Base-by-base conservation (phyloP, 1,140 invertebrate species). In the Diachasma alloeum region DNA sequence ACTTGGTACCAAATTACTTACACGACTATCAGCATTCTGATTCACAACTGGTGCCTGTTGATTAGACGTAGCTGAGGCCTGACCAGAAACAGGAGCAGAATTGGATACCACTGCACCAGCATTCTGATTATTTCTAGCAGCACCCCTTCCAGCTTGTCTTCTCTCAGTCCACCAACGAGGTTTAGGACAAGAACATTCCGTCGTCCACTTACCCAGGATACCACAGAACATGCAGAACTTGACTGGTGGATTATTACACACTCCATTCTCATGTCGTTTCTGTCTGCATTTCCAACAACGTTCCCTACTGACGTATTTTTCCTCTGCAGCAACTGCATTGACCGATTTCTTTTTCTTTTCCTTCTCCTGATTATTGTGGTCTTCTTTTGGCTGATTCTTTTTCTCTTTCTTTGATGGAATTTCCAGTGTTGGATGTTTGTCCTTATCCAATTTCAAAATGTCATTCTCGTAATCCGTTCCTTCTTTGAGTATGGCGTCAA, bases 131-230 rank as follows among this genome's bases (percentile, higher is more conserved):
- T n/a, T n/a, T n/a, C n/a, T n/a, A n/a, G n/a, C n/a, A n/a, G n/a
- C n/a, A n/a, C n/a, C n/a, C n/a, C n/a, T n/a, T 10, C 17, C 1
- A 19, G 17, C 1, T 6, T 63, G 17, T 26, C 24, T 10, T 6
- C 72, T 26, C 67, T 78, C 48, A 19, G 53, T 76, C 75, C 26
- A 74, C 76, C 56, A 22, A 22, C 19, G 24, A 15, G 56, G 56
- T 22, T 5, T 63, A 15, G 2, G 0, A 63, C 56, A 63, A 5
- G 24, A 2, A 22, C 56, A 63, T 19, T 63, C 56, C 22, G 10
- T 22, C 3, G 56, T 63, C 4, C 4, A 24, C 4, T 15, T 17
- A 1, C 22, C 22, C 4, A 63, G 56, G 5, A 4, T 24, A 22
- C 17, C 24, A 24, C 56, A 59, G 13, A 24, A 59, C 9, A 13